Percentiles rank a stretch among this genome's conserved stretches.
phyloP scores from a whole-genome alignment of 2,888 invertebrate genomes.

The Anorthoa munda region DNA sequence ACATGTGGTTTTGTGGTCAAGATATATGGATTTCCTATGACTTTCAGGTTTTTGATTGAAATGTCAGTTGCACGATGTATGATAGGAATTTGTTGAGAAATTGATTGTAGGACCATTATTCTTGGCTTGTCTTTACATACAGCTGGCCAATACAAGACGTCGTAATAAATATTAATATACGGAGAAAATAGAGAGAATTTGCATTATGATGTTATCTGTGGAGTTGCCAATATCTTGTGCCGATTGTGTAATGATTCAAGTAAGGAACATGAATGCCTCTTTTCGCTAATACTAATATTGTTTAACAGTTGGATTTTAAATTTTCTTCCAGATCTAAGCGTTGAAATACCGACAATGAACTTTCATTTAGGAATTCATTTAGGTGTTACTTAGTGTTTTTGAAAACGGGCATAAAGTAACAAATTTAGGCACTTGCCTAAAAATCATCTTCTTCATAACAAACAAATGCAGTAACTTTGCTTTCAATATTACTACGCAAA shows the following conservation, averaged over 20 bases:
- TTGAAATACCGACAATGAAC: too few relatives aligned
- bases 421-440: background rate
- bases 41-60: constrained; percentile 83
- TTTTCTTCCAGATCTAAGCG: too few relatives aligned
- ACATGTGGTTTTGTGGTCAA: constrained; percentile 77
- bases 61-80: constrained; percentile 77
- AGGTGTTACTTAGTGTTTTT: background rate
- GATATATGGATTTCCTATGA: constrained; percentile 82
- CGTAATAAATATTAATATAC: constrained; percentile 42
- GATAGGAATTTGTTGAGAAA: constrained; percentile 63
- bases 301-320: too few relatives aligned
- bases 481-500: constrained; percentile 21
- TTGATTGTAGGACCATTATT: constrained; percentile 62
- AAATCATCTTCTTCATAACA: background rate
- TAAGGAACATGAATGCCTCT: background rate
- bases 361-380: too few relatives aligned
- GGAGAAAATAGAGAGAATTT: constrained; percentile 24
- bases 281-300: background rate
- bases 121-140: constrained; percentile 52
- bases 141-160: constrained; percentile 37
- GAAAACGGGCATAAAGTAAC: background rate
- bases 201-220: constrained; percentile 14
- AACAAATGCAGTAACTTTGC: background rate
- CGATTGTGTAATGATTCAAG: constrained; percentile 14
- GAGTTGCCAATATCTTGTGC: background rate